Evolutionary conservation across 1,140 invertebrate genomes (phyloP).

Genomic region (Tetranychus cinnabarinus): DNA sequence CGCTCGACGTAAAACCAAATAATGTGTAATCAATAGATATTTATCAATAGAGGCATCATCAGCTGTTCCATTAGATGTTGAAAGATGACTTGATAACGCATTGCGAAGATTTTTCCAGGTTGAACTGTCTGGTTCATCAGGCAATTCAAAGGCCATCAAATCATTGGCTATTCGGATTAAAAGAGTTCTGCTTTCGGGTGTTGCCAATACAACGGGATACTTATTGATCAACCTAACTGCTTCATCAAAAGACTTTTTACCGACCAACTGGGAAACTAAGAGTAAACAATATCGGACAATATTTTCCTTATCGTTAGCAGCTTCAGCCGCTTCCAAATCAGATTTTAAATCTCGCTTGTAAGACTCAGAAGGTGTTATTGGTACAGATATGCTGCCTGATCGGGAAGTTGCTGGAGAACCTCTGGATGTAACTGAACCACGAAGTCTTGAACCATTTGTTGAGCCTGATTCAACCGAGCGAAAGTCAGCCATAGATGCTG

Average conservation of each 20-base stretch:
- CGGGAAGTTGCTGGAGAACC: not conserved
- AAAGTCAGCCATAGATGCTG: not conserved
- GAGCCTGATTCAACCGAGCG: not conserved
- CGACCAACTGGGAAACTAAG: slow-evolving; percentile 2
- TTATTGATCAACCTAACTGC: not conserved
- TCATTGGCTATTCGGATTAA: slow-evolving; percentile 4
- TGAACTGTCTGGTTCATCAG: not conserved
- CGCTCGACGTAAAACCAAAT: not conserved
- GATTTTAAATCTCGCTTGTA: not conserved
- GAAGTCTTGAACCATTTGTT: not conserved
- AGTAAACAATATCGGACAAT: slow-evolving; percentile 4
- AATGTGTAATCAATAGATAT: slow-evolving; percentile 5
- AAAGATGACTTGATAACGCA: not conserved
- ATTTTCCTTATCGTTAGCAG: slow-evolving; percentile 1
- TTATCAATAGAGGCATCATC: slow-evolving; percentile 2
- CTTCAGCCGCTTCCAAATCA: not conserved
- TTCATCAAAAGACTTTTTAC: slow-evolving; percentile 1
- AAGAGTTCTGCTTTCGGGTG: slow-evolving; percentile 4
- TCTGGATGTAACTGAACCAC: not conserved
- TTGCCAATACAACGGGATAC: slow-evolving; percentile 1
- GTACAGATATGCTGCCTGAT: not conserved
- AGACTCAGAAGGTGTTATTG: not conserved
- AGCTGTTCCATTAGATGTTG: not conserved
- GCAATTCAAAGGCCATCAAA: not conserved
- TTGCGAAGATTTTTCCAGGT: slow-evolving; percentile 1